Base-by-base conservation (phyloP, 2,797 vertebrate genomes). In the Heliangelus exortis region DNA sequence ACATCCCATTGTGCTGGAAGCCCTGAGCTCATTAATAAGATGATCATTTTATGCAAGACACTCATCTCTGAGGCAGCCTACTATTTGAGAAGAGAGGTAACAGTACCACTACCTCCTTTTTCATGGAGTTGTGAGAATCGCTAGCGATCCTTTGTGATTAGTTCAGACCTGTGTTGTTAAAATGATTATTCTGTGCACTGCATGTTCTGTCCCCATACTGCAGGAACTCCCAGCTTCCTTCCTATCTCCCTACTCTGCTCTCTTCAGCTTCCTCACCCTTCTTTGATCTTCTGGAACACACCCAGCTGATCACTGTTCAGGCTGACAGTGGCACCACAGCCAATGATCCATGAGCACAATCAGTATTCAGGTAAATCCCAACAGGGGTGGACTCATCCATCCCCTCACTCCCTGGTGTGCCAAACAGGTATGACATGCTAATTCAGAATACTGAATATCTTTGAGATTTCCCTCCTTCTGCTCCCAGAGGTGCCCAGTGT, bases 301-400 rank as follows among this genome's bases (percentile, higher is more conserved):
- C 2, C 8, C 28, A 28, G 6, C 19, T 61, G 62, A 68, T 6
- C 13, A 5, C 9, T n/a, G 19, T 41, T 33, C 15, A 29, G 10
- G n/a, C 1, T 77, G 55, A 59, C 33, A 36, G 28, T 33, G 65
- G 41, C 65, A 87, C 22, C 28, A 66, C 19, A 53, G 28, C 16
- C 47, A 75, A 11, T 1, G 5, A 54, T 18, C 14, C 39, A 33
- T 3, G 0, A 0, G 10, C 18, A 55, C 12, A 7, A 15, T 26
- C 13, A 18, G 7, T 3, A 47, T 12, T 53, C 34, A 55, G 55
- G 39, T 26, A 76, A 89, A 84, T 33, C 39, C 34, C 63, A 90
- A 34, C 4, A 65, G 17, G 65, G 65, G 18, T 4, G 7, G 25
- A 47, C 21, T 34, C 28, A 28, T 15, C 25, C 12, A 13, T 16